phyloP scores from a whole-genome alignment of 1,140 invertebrate species.

The Drosophila bocqueti region DNA sequence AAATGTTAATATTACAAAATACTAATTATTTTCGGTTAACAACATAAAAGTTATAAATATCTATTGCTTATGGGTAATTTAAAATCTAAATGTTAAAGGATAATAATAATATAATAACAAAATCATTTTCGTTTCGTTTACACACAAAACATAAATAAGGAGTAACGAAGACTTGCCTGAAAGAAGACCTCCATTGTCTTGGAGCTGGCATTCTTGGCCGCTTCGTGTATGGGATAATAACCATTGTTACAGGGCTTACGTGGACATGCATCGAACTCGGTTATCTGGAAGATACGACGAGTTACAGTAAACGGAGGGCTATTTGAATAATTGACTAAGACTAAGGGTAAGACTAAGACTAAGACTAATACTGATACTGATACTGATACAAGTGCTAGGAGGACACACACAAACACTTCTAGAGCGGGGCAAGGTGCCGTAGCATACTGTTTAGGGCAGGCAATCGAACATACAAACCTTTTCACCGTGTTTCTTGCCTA shows the following conservation, averaged over 20 bases:
- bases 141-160: background rate
- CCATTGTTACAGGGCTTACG: conserved; percentile 92
- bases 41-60: no score
- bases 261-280: conserved; percentile 89
- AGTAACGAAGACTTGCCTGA: conserved; percentile 80
- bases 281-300: conserved; percentile 87
- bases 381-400: conserved; percentile 1
- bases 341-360: background rate
- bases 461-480: conserved; percentile 68
- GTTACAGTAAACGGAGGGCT: conserved; percentile 40
- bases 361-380: conserved; percentile 5
- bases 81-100: no score
- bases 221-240: conserved; percentile 95
- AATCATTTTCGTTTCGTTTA: background rate
- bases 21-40: no score
- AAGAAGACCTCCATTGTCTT: conserved; percentile 92
- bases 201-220: conserved; percentile 94
- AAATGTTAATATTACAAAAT: no score
- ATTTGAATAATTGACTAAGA: conserved; percentile 11
- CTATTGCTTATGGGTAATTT: no score
- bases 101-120: background rate
- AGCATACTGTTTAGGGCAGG: conserved; percentile 62
- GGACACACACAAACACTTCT: conserved; percentile 16
- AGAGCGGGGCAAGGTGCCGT: conserved; percentile 13
- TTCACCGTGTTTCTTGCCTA: conserved; percentile 21